A percentile compares a stretch with the other conserved stretches of the same genome.
Conservation (phyloP, 2,113 vertebrate species). For the Heterochromis multidens region DNA sequence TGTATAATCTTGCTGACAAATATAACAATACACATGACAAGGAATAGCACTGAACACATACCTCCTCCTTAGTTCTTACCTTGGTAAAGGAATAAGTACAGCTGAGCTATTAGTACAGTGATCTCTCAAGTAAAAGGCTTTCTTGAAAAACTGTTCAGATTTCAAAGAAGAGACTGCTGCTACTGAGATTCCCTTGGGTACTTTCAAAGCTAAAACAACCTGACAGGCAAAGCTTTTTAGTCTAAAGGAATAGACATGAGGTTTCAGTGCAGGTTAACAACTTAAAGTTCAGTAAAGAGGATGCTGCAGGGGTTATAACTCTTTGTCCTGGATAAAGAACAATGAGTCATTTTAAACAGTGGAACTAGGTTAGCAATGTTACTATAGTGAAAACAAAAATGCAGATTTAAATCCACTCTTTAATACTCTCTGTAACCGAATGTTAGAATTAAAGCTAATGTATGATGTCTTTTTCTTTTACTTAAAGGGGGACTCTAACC, state of each 20-base stretch:
- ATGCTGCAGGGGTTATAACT: not conserved
- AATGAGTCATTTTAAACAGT: not conserved
- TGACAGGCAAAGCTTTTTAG: not conserved
- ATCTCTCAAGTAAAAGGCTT: not conserved
- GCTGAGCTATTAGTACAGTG: not conserved
- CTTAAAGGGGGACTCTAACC: not conserved
- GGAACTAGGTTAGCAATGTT: not conserved
- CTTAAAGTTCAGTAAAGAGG: not conserved
- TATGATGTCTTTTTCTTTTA: not conserved
- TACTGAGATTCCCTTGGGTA: not conserved
- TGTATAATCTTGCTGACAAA: not conserved
- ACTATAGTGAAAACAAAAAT: not conserved
- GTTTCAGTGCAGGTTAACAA: not conserved
- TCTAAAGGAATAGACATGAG: not conserved
- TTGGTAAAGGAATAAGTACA: not conserved
- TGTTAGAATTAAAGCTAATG: not conserved
- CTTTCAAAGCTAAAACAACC: not conserved
- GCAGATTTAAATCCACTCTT: not conserved
- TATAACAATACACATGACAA: not conserved
- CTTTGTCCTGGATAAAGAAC: not conserved
- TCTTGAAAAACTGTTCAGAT: not conserved
- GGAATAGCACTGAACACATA: not conserved
- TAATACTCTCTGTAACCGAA: not conserved
- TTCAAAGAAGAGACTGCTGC: not conserved
- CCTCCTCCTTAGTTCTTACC: not conserved